Percentiles rank a stretch among this genome's conserved stretches.
These are phyloP conservation scores for Trichacis sp. DNA, from an alignment of 2,888 invertebrate species.

Conservation along the genomic window DNA sequence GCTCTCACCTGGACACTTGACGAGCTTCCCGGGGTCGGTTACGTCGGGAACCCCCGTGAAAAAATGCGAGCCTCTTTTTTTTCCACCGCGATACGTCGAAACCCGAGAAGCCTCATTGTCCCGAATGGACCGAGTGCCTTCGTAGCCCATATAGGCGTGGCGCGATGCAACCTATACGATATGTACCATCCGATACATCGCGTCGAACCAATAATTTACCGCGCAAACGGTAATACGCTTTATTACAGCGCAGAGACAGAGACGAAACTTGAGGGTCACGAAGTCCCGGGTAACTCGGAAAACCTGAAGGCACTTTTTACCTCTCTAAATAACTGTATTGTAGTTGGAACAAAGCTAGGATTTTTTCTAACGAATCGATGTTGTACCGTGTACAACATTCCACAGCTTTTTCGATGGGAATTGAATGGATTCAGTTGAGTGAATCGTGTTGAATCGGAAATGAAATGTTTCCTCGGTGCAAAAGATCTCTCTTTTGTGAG, in stretches of 20 bases:
- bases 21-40: conserved; percentile 27
- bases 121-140: not conserved
- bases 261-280: no score
- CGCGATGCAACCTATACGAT: conserved; percentile 1
- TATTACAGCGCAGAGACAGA: not conserved
- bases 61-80: not conserved
- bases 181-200: not conserved
- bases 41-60: conserved; percentile 11
- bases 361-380: no score
- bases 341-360: no score
- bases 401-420: no score
- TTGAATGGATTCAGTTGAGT: no score
- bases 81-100: conserved; percentile 17
- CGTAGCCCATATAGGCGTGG: not conserved
- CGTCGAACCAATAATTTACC: conserved; percentile 1
- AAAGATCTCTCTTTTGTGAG: no score
- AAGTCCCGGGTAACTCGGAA: not conserved
- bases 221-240: not conserved
- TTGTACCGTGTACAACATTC: no score
- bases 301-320: not conserved
- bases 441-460: no score
- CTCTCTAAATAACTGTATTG: no score
- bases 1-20: conserved; percentile 37
- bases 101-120: conserved; percentile 11
- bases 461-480: no score